Evolutionary conservation across 2,888 invertebrate genomes (phyloP), one percentile per base, ranked within the genome.

Genomic region (Sphinx pinastri): DNA sequence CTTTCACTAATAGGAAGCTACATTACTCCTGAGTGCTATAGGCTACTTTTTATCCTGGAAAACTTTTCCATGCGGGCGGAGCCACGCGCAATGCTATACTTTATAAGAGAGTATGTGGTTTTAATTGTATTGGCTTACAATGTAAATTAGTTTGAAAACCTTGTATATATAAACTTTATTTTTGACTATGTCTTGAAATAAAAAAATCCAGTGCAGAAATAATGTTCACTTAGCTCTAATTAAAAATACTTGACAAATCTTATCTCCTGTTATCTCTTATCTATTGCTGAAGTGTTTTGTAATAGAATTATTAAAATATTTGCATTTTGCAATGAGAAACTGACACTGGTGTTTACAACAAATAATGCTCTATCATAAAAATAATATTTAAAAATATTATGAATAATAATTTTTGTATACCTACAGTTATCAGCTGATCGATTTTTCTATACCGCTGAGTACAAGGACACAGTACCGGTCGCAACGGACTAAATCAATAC

Each of bases 231-330:
- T 38, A 59, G 14, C 38, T 60, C 16, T 11, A 47, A 60, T 60
- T 60, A 16, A 60, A 45, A 60, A 60, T n/a, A 16, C 12, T 47
- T 19, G 12, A 19, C 13, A 45, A 60, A 60, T 63, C 63, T 63
- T 63, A 63, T 63, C 63, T 19, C 13, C 13, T 60, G 11, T 47
- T 60, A 60, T 60, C 60, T 60, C 19, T 63, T 63, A 49, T 63
- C 63, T 19, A 7, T 13, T 63, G 49, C 49, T 13, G 11, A 57
- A 11, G 19, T 12, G 12, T 12, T 57, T 19, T 19, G 11, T 57
- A 19, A 25, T 57, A 57, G 19, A 55, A 55, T 12, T 11, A 16
- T 55, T 55, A 19, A 19, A 57, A 13, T 57, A 25, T 57, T 57
- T 57, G 57, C 25, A 57, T 12, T 57, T 57, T 57, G 57, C 25